Conservation (phyloP, 2,797 vertebrate genomes). For the Anableps anableps region DNA sequence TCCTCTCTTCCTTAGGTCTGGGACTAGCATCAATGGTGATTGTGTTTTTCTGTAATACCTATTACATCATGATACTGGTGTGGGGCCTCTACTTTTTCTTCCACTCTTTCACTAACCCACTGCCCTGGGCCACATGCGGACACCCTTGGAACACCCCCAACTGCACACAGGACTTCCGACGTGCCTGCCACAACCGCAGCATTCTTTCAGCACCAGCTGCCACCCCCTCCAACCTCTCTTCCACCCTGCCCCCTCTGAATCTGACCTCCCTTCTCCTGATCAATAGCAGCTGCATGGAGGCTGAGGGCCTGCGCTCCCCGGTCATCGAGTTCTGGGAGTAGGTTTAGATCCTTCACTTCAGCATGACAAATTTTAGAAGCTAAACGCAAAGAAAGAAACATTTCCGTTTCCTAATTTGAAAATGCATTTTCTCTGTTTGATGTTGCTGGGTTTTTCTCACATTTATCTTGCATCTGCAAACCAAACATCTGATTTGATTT, state of each 20-base stretch:
- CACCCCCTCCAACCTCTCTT: slow-evolving; percentile 55
- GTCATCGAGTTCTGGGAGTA: slow-evolving; percentile 90
- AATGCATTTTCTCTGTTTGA: neutral
- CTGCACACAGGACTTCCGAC: slow-evolving; percentile 85
- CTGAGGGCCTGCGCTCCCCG: slow-evolving; percentile 82
- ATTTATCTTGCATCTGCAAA: slow-evolving; percentile 10
- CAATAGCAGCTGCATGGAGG: slow-evolving; percentile 78
- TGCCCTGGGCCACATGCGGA: slow-evolving; percentile 88
- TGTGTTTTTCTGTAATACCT: slow-evolving; percentile 90
- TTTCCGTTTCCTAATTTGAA: neutral
- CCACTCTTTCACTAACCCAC: slow-evolving; percentile 84
- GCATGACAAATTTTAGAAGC: neutral
- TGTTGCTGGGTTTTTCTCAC: neutral
- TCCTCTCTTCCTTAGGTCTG: slow-evolving; percentile 73
- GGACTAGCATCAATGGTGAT: slow-evolving; percentile 89
- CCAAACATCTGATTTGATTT: neutral
- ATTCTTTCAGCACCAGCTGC: slow-evolving; percentile 48
- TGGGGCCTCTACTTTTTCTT: slow-evolving; percentile 88
- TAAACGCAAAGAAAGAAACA: neutral
- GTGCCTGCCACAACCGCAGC: slow-evolving; percentile 77
- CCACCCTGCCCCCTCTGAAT: slow-evolving; percentile 53
- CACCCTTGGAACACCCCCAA: slow-evolving; percentile 86
- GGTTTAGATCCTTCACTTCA: slow-evolving; percentile 55
- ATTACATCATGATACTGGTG: slow-evolving; percentile 89
- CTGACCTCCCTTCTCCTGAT: slow-evolving; percentile 64